These are phyloP conservation scores for Martes martes DNA, from an alignment of 2,113 vertebrate genomes.

Conservation along the genomic window DNA sequence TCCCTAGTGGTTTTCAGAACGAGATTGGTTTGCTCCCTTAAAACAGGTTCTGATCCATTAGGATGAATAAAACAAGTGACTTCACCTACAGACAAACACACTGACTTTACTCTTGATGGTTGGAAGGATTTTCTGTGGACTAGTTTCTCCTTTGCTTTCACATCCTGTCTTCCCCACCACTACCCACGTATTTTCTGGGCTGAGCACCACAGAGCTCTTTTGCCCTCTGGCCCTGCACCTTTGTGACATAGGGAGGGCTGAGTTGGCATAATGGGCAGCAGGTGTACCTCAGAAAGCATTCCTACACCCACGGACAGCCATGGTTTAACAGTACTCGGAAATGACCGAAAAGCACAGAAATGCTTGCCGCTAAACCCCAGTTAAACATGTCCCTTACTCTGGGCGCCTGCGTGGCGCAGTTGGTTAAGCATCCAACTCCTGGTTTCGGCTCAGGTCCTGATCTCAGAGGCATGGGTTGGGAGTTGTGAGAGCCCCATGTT, in stretches of 20 bases:
- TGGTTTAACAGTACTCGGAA: not conserved
- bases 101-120: not conserved
- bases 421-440: not conserved
- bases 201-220: not conserved
- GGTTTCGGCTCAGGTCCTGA: not conserved
- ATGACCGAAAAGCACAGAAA: not conserved
- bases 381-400: not conserved
- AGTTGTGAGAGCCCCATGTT: not conserved
- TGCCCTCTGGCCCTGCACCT: not conserved
- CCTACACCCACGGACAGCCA: not conserved
- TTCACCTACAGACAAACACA: not conserved
- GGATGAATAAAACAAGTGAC: not conserved
- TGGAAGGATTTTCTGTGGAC: not conserved
- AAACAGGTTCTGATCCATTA: not conserved
- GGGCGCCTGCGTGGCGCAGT: rapidly evolving
- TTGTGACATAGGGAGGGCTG: not conserved
- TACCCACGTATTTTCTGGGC: not conserved
- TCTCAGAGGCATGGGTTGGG: not conserved
- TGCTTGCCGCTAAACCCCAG: not conserved
- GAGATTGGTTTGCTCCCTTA: not conserved
- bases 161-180: not conserved
- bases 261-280: not conserved
- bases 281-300: conserved; percentile 22
- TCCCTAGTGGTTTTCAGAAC: not conserved
- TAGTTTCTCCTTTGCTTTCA: conserved; percentile 13